These are phyloP conservation scores for Steinernema scapterisci DNA, from an alignment of 2,888 invertebrate species.

Conservation along the genomic window DNA sequence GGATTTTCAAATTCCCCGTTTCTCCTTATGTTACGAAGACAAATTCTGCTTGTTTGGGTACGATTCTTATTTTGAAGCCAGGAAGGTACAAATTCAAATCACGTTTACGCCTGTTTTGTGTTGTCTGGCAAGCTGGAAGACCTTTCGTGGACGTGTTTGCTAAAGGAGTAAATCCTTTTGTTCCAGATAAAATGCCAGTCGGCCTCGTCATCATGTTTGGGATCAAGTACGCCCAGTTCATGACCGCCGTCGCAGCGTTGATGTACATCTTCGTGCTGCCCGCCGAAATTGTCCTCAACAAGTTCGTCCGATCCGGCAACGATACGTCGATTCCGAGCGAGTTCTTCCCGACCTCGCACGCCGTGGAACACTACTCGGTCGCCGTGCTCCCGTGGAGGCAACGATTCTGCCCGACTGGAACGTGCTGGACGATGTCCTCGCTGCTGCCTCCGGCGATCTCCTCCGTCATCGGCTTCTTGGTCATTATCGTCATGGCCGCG, in stretches of 20 bases:
- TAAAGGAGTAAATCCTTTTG: too few relatives aligned
- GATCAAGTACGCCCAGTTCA: slow-evolving; percentile 7
- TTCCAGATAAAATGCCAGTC: slow-evolving; percentile 7
- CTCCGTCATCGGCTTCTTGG: not conserved
- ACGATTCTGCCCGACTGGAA: slow-evolving; percentile 1
- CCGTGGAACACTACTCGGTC: not conserved
- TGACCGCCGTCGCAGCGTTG: not conserved
- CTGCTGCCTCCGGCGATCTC: not conserved
- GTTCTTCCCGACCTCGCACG: not conserved
- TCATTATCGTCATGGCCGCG: not conserved
- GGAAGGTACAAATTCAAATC: too few relatives aligned
- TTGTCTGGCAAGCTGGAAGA: too few relatives aligned
- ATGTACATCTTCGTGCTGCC: slow-evolving; percentile 24
- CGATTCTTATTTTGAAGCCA: too few relatives aligned
- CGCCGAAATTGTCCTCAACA: not conserved
- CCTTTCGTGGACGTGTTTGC: too few relatives aligned
- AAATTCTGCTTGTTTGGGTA: too few relatives aligned
- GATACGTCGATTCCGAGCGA: not conserved
- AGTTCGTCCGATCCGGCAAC: not conserved
- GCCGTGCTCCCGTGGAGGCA: not conserved
- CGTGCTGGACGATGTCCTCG: not conserved
- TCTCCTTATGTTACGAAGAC: too few relatives aligned
- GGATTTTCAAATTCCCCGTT: too few relatives aligned
- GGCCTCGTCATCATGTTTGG: not conserved
- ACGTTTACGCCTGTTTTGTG: too few relatives aligned